These are phyloP conservation scores for Euschistus heros DNA, from an alignment of 1,140 invertebrate species.

Conservation along the genomic window DNA sequence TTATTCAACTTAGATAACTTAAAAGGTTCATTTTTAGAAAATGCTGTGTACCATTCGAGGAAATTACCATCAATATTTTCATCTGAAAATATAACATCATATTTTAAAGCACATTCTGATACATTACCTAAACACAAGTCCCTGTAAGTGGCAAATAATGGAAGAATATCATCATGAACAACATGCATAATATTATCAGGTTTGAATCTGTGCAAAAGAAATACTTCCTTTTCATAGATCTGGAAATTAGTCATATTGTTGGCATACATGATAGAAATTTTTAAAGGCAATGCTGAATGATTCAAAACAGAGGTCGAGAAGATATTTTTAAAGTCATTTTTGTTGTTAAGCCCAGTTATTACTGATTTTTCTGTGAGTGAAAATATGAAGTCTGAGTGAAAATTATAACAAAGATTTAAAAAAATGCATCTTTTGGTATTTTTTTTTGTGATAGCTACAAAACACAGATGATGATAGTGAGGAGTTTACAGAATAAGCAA, in stretches of 20 bases:
- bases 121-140: conserved; percentile 33
- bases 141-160: conserved; percentile 37
- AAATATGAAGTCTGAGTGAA: conserved; percentile 27
- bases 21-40: conserved; percentile 25
- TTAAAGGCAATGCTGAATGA: conserved; percentile 27
- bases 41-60: conserved; percentile 28
- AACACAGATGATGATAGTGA: conserved; percentile 22
- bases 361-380: conserved; percentile 25
- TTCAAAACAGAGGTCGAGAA: conserved; percentile 27
- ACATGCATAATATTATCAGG: conserved; percentile 48
- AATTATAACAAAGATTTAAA: conserved; percentile 29
- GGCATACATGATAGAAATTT: conserved; percentile 20
- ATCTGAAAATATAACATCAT: conserved; percentile 29
- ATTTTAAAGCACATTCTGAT: conserved; percentile 26
- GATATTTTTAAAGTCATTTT: conserved; percentile 27
- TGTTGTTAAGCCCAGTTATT: conserved; percentile 25
- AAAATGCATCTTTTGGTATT: conserved; percentile 27
- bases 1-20: conserved; percentile 20
- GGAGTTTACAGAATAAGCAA: background rate
- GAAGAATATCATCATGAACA: conserved; percentile 46
- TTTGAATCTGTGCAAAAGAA: conserved; percentile 38
- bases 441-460: conserved; percentile 22
- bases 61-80: conserved; percentile 22
- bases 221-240: conserved; percentile 19
- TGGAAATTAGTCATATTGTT: background rate